Percentiles rank a stretch among this genome's conserved stretches.
Conservation (phyloP, 2,888 invertebrate genomes). For the Acleris laterana region DNA sequence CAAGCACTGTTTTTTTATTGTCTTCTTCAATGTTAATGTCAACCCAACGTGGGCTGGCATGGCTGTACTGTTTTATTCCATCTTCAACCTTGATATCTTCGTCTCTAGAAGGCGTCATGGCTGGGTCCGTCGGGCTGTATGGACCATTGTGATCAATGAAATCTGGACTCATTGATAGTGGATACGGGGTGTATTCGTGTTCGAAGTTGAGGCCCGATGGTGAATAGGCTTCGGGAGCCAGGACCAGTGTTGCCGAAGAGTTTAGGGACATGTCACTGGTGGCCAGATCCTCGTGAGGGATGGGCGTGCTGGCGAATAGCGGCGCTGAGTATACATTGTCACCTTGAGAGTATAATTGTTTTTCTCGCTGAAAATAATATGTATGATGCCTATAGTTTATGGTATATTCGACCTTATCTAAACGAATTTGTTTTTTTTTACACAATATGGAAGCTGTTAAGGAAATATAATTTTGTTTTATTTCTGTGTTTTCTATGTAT, state of each 20-base stretch:
- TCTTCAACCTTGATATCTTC: not conserved
- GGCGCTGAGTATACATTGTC: not conserved
- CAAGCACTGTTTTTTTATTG: not conserved
- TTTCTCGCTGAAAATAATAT: slow-evolving; percentile 5
- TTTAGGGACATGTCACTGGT: slow-evolving; percentile 2
- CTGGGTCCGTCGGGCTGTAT: slow-evolving; percentile 7
- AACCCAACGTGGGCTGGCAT: not conserved
- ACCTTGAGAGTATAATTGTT: not conserved
- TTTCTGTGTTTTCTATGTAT: too few species aligned
- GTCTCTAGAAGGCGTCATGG: not conserved
- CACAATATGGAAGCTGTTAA: too few species aligned
- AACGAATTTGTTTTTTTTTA: too few species aligned
- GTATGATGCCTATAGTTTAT: too few species aligned
- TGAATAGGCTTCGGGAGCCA: slow-evolving; percentile 3
- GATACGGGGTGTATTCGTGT: not conserved
- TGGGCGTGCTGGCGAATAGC: not conserved
- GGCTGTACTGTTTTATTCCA: not conserved
- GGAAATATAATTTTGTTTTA: too few species aligned
- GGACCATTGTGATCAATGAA: not conserved
- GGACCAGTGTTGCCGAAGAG: slow-evolving; percentile 1
- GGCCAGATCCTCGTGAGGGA: not conserved
- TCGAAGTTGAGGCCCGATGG: not conserved
- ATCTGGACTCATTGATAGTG: slow-evolving; percentile 2
- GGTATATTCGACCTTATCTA: too few species aligned
- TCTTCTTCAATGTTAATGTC: not conserved